These are phyloP conservation scores for Hylaeus volcanicus DNA, from an alignment of 1,140 invertebrate species.

Conservation along the genomic window DNA sequence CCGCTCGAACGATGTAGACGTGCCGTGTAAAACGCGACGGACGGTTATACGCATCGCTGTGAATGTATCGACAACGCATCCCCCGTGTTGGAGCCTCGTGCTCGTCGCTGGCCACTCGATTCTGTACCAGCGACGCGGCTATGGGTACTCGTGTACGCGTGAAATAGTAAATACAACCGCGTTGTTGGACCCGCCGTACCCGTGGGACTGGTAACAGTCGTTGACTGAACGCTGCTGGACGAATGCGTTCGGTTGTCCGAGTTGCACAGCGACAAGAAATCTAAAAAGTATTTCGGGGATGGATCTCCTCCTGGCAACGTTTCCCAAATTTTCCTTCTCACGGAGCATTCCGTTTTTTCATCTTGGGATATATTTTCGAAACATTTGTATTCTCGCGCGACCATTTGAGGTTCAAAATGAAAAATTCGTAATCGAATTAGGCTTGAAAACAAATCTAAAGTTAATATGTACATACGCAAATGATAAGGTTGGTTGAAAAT, in stretches of 20 bases:
- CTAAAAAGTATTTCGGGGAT: not conserved
- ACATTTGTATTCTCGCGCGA: too few species aligned
- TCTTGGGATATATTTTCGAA: too few species aligned
- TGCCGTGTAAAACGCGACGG: constrained; percentile 45
- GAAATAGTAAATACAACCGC: constrained; percentile 69
- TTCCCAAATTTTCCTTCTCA: too few species aligned
- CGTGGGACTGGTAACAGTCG: constrained; percentile 44
- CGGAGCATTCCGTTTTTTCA: too few species aligned
- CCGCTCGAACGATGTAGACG: constrained; percentile 21
- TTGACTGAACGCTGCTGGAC: constrained; percentile 4
- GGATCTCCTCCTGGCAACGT: not conserved
- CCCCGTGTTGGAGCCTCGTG: constrained; percentile 16
- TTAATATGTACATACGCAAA: too few species aligned
- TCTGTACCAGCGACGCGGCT: constrained; percentile 7
- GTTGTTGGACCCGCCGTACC: constrained; percentile 53
- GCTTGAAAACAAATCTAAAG: too few species aligned
- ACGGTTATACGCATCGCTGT: constrained; percentile 27
- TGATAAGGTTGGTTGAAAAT: too few species aligned
- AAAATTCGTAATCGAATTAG: too few species aligned
- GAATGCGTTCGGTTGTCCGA: not conserved
- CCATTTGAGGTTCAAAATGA: too few species aligned
- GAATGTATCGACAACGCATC: constrained; percentile 31
- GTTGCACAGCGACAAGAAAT: constrained; percentile 14
- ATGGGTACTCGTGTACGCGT: constrained; percentile 58
- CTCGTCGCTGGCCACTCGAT: constrained; percentile 9